Base-by-base conservation (phyloP, 2,888 invertebrate genomes). In the Diploptera punctata region DNA sequence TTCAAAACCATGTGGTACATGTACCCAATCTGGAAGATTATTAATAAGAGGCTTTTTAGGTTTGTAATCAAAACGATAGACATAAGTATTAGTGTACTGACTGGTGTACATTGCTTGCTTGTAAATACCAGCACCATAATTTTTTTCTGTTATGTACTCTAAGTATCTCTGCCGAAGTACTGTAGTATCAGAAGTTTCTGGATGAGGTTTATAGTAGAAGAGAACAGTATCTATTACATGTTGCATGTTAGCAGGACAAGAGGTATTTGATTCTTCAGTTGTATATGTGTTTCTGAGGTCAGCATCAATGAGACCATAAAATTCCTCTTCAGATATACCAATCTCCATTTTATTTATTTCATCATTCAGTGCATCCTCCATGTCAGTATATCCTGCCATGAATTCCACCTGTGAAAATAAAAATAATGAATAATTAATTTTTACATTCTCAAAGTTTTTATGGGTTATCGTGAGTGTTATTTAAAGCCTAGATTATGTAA, bases 1-100 rank as follows among this genome's bases (percentile, higher is more conserved):
- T 81, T 94, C 94, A 77, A 90, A 93, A 81, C 93, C 90, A 80
- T 94, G 93, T 0, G 94, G 93, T 0, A 94, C 93, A 19, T 89
- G 88, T 0, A 92, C 88, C 93, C 94, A 94, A 60, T 88, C 88
- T 0, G 93, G 91, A 29, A 93, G 85, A 67, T 89, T 89, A 33
- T 88, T 88, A 33, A 69, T 21, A 16, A 71, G 60, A 44, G 60
- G 70, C 21, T 71, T 78, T 74, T 80, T 80, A 61, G 79, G 72
- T 68, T 79, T 79, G 72, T 80, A 79, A 81, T 93, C 93, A 79
- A 94, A 94, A 77, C 93, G 85, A 79, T 94, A 93, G 1, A 91
- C 85, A 78, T 87, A 93, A 1, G 91, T 89, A 68, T 54, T 49
- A 47, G 54, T 65, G 2, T 29, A 54, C 33, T 54, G 49, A 16